Base-by-base conservation (phyloP, 2,888 invertebrate genomes). In the Brachypalpus laphriformis region DNA sequence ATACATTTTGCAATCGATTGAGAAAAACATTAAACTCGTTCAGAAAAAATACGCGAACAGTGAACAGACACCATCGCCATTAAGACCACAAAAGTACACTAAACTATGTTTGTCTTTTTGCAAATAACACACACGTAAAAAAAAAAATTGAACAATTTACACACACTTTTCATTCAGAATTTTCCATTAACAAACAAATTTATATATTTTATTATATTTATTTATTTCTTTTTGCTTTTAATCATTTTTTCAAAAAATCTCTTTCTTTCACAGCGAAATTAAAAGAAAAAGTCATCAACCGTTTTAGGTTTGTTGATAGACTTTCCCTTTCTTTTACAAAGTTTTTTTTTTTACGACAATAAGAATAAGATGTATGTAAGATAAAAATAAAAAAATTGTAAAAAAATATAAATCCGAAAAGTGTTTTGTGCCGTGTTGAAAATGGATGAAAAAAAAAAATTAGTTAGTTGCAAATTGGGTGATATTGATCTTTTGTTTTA, bases 241-340 rank as follows among this genome's bases (percentile, higher is more conserved):
- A 42, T 42, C 28, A 42, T 14, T 8, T 34, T 22, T 57, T 3
- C 1, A 42, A 47, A 49, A 49, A 66, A 54, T 77, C 14, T 82
- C 49, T 72, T 61, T 81, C 75, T 65, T 76, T 71, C 70, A 59
- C 75, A 85, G 85, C 85, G 65, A 56, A 71, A 57, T 65, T 81
- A 63, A 40, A 31, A 25, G 5, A 76, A 63, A 40, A 74, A 70
- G 80, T 81, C 80, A 75, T 81, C 85, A 81, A 75, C 80, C 80
- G 85, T 85, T 85, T 85, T 85, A 85, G 85, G 75, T 85, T 85
- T 75, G 75, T 83, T 78, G 74, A 78, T 68, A 54, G 74, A 68
- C 78, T 63, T 72, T 61, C 18, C n/a, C 40, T 57, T 31, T 34
- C 51, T 61, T 25, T 61, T 63, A 45, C 42, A 70, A 59, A 45